Conservation (phyloP, 2,888 invertebrate species). For the Lasioglossum villosulum region DNA sequence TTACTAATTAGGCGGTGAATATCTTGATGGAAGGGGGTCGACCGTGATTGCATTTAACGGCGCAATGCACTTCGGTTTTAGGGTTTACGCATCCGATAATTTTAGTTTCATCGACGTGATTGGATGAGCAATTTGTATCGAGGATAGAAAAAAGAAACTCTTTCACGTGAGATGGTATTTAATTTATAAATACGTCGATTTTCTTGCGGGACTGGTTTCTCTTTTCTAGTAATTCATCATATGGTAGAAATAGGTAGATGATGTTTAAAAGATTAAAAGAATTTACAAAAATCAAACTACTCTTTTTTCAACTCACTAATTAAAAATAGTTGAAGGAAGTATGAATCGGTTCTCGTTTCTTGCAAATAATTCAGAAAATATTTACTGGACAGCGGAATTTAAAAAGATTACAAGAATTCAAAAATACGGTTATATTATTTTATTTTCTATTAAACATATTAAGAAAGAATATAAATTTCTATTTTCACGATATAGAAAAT, state of each 20-base stretch:
- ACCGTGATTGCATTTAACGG: slow-evolving; percentile 32
- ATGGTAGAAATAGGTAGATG: neutral
- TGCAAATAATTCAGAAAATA: neutral
- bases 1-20: neutral
- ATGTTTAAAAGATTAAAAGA: neutral
- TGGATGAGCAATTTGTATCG: neutral
- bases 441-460: neutral
- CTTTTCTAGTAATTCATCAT: neutral
- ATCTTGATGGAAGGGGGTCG: neutral
- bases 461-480: neutral
- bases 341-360: neutral
- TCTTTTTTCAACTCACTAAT: no score
- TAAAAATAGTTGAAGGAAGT: neutral
- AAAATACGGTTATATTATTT: no score
- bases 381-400: neutral
- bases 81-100: neutral
- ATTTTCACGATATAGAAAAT: no score
- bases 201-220: neutral
- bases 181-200: neutral
- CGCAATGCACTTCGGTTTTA: neutral
- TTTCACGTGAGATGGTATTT: neutral
- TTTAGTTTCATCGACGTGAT: neutral
- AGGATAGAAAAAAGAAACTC: neutral
- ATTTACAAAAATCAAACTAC: no score
- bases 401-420: no score